Base-by-base conservation (phyloP, 2,888 invertebrate species). In the Automeris io region DNA sequence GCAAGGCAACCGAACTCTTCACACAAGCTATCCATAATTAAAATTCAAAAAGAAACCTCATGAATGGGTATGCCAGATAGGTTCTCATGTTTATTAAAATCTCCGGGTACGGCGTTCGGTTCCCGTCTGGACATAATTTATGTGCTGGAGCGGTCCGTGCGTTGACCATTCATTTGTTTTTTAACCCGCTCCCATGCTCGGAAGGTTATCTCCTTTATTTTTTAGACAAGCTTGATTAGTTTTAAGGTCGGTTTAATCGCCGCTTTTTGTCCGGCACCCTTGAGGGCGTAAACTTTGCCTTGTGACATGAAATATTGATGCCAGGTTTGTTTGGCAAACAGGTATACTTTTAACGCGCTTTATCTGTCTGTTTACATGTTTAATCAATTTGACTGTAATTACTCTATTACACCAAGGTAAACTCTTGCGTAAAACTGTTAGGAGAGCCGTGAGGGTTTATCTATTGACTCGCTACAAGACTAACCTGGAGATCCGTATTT, bases 11-110 rank as follows among this genome's bases (percentile, higher is more conserved):
- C n/a, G n/a, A n/a, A n/a, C n/a, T 29, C 16, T 79, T 80, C 77
- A 77, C 80, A 80, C 79, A 76, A 70, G 71, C 73, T 69, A 53
- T 51, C 45, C 60, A 55, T 74, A 81, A 83, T 83, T 81, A 82
- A 83, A 81, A 70, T 69, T 57, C 71, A 72, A 76, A 77, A 75
- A 54, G 47, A 45, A 61, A 54, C 56, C 54, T 65, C 72, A 79
- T 83, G 83, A 85, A 82, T 83, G 83, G 71, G 70, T 74, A 72
- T 70, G 55, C 63, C 64, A 70, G 75, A 70, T 73, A 61, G 63
- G 51, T 57, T 63, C 73, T 74, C 75, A 76, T 80, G 82, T 83
- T 79, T 85, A 85, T 85, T 85, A 85, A 82, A 82, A 79, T 70
- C 77, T 53, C 51, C 59, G 52, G 63, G 65, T 66, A 69, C 70